Evolutionary conservation across 2,113 vertebrate species (phyloP), one percentile per base, ranked within the genome.

Genomic region (Astur gentilis): DNA sequence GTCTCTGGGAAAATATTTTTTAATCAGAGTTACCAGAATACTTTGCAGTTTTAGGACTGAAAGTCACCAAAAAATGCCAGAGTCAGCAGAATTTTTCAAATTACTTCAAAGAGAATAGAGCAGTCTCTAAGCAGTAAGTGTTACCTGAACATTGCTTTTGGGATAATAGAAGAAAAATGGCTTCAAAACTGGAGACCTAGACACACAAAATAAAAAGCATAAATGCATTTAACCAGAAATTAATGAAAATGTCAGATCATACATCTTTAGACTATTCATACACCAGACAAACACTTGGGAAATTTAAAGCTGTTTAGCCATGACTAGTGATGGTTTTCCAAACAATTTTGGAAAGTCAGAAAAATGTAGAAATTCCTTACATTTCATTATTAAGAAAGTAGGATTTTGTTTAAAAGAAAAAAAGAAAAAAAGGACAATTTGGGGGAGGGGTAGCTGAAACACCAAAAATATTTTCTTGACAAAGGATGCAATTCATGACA

Each of bases 141-240:
- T 96, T 95, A 98, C 97, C 90, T 98, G 96, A 64, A 98, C 67
- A 55, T 96, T 91, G 83, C 97, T 97, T 94, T 98, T 98, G 6
- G 99, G 98, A 67, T 98, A 98, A 23, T 98, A 83, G 94, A 99
- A 99, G 96, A 99, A 99, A 95, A 99, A 98, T 6, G 98, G 98
- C 93, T 99, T 99, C 92, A 99, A 95, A 83, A 99, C 98, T 2
- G 98, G 98, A 87, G 98, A 99, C 71, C 98, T 99, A 96, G 29
- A 93, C 17, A 75, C 27, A 65, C 2, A 87, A 92, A 95, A 86
- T 45, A 95, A 52, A 4, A 78, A 52, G 47, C 8, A 78, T 47
- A 80, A 86, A 65, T 50, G 19, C 16, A 67, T 86, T 88, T 83
- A 61, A 84, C 44, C 44, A 78, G 34, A 84, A 93, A 69, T 64